Conservation (phyloP, 2,797 vertebrate species). For the Ctenochaetus hawaiiensis region DNA sequence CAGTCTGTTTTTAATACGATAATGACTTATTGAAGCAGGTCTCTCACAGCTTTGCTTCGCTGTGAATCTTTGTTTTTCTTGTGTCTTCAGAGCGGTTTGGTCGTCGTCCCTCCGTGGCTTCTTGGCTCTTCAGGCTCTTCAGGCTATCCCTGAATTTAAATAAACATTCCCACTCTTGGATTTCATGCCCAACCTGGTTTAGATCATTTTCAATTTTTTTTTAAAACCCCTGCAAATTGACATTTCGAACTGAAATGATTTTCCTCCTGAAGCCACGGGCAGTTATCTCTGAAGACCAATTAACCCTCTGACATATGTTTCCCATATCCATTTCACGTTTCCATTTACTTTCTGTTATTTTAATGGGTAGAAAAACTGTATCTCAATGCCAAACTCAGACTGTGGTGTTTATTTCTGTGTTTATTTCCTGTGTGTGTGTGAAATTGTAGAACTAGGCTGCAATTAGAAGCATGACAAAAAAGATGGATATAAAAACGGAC, state of each 20-base stretch:
- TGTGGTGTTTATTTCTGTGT: slow-evolving; percentile 71
- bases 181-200: slow-evolving; percentile 80
- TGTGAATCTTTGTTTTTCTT: slow-evolving; percentile 21
- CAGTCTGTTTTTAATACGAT: not conserved
- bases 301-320: slow-evolving; percentile 78
- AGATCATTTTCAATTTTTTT: slow-evolving; percentile 61
- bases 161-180: slow-evolving; percentile 68
- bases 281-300: slow-evolving; percentile 78
- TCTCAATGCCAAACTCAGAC: slow-evolving; percentile 53
- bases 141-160: slow-evolving; percentile 60
- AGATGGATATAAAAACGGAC: slow-evolving; percentile 31
- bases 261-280: slow-evolving; percentile 62
- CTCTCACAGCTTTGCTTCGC: not conserved
- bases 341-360: slow-evolving; percentile 64
- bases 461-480: slow-evolving; percentile 44
- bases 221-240: slow-evolving; percentile 61
- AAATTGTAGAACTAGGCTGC: slow-evolving; percentile 39
- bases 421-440: slow-evolving; percentile 70
- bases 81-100: slow-evolving; percentile 30
- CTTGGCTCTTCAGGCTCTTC: slow-evolving; percentile 36
- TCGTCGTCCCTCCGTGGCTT: slow-evolving; percentile 36
- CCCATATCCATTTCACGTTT: slow-evolving; percentile 75
- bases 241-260: slow-evolving; percentile 63
- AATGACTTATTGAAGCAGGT: not conserved
- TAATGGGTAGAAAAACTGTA: slow-evolving; percentile 48